These are phyloP conservation scores for Cosmorhoe ocellata DNA, from an alignment of 2,888 invertebrate species.

Conservation along the genomic window DNA sequence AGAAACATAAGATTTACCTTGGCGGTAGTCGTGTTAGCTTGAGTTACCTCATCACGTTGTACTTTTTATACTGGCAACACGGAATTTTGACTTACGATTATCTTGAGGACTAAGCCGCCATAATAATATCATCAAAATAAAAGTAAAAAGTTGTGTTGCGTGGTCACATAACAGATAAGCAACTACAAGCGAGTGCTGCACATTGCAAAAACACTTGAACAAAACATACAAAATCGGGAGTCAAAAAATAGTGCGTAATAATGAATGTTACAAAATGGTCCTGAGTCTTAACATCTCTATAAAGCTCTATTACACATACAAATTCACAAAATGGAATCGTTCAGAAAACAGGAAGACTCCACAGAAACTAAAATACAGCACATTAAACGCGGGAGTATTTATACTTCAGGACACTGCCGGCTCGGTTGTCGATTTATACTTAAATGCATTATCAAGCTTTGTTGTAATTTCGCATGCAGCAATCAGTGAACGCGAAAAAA, in stretches of 20 bases:
- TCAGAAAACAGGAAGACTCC: constrained; percentile 46
- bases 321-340: constrained; percentile 56
- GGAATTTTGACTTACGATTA: neutral
- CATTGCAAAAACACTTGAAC: constrained; percentile 61
- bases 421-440: constrained; percentile 56
- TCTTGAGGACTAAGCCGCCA: constrained; percentile 34
- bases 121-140: constrained; percentile 36
- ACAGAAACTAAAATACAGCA: constrained; percentile 67
- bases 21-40: constrained; percentile 33
- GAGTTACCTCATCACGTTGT: constrained; percentile 11
- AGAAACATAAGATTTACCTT: constrained; percentile 5
- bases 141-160: constrained; percentile 44
- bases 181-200: constrained; percentile 73
- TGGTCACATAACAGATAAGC: constrained; percentile 57
- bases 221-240: constrained; percentile 51
- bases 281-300: constrained; percentile 78
- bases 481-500: no score
- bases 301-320: constrained; percentile 71
- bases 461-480: constrained; percentile 28
- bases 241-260: constrained; percentile 64
- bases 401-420: constrained; percentile 69
- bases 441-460: constrained; percentile 60
- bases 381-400: constrained; percentile 67
- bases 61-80: constrained; percentile 13
- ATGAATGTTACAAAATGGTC: constrained; percentile 68